Evolutionary conservation across 2,888 invertebrate species (phyloP).

Genomic region (Leucozona laternaria): DNA sequence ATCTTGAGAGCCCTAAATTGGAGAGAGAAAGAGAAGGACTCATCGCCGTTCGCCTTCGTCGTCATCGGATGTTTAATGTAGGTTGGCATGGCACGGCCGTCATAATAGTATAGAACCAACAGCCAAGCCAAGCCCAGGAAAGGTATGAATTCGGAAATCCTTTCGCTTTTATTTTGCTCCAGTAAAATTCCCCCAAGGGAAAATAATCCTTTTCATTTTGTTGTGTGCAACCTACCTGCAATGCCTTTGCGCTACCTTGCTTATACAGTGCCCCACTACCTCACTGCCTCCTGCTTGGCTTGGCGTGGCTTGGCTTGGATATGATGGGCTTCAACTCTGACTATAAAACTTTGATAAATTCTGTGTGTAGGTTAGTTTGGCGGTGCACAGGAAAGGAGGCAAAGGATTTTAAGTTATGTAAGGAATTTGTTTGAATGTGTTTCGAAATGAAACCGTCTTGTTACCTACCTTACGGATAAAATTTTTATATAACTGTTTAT

Average conservation of each 20-base stretch:
- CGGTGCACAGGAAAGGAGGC: constrained; percentile 48
- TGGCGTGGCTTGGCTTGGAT: too few species aligned
- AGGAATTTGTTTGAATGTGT: constrained; percentile 73
- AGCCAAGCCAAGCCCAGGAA: constrained; percentile 56
- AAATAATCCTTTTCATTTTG: constrained; percentile 74
- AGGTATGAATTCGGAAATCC: constrained; percentile 75
- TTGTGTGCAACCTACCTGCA: constrained; percentile 73
- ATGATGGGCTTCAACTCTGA: too few species aligned
- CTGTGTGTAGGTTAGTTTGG: constrained; percentile 25
- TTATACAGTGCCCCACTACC: neutral
- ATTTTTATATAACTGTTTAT: constrained; percentile 71
- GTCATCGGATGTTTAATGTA: constrained; percentile 67
- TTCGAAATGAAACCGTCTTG: constrained; percentile 74
- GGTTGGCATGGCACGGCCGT: constrained; percentile 58
- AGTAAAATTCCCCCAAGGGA: constrained; percentile 73
- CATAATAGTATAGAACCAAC: constrained; percentile 1
- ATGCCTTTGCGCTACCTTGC: constrained; percentile 27
- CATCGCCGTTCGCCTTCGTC: constrained; percentile 8
- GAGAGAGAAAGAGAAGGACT: constrained; percentile 22
- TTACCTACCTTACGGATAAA: constrained; percentile 73
- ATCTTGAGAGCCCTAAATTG: constrained; percentile 28
- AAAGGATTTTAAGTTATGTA: constrained; percentile 74
- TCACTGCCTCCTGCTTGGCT: constrained; percentile 12
- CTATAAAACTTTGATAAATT: too few species aligned
- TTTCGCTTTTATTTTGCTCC: constrained; percentile 74